Evolutionary conservation across 2,888 invertebrate genomes (phyloP), one percentile per base, ranked within the genome.

Genomic region (Anarsia innoxiella): DNA sequence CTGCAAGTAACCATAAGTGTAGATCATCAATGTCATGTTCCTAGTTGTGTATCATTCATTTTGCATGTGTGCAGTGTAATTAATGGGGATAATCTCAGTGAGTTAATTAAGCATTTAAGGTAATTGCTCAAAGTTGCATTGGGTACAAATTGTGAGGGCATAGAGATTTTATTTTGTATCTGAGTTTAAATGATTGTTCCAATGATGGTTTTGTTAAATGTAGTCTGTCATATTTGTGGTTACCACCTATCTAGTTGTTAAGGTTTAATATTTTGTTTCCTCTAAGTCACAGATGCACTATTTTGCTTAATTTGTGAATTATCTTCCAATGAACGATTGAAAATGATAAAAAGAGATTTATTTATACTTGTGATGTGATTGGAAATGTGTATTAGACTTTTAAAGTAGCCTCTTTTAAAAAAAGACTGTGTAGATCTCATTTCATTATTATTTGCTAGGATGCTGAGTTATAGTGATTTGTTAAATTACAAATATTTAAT

Each of bases 221-320:
- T 46, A 45, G 41, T 47, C 49, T 46, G 53, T 59, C 51, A 55
- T 51, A 64, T 59, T 54, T 58, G 66, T 66, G 59, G 74, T 78
- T 77, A 78, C 56, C 57, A 56, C 50, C 41, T 44, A 54, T 56
- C 53, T 65, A 54, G 61, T 64, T 56, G 51, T 64, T 61, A 46
- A 56, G 66, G 64, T 71, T 73, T 68, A 75, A 72, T 63, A 62
- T 54, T 62, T 61, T 62, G 57, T 71, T 59, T 62, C 56, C 47
- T 65, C 68, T 75, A 72, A 74, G 75, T 77, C 73, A 73, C 76
- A 67, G 53, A 57, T 55, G 62, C 61, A 57, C 45, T 36, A 31
- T 45, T 39, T 32, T 27, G 9, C 3, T 25, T 25, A 9, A n/a
- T 25, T 25, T 25, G n/a, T 9, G n/a, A 9, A 19, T 19, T 19